phyloP scores from a whole-genome alignment of 2,797 vertebrate species.

The Sebastes aleutianus region DNA sequence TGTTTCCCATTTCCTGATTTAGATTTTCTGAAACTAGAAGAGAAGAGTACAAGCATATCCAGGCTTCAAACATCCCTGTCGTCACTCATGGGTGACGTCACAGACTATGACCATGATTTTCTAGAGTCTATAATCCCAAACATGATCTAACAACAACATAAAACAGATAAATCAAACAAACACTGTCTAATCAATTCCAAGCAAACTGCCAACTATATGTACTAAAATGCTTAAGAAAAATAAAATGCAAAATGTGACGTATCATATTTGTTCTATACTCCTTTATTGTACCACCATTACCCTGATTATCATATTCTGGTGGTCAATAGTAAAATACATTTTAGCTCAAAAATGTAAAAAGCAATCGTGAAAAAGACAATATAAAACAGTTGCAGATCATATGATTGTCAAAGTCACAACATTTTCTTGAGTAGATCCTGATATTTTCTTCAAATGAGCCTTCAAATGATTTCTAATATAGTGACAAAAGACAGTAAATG shows the following conservation, averaged over 20 bases:
- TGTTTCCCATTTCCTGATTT: background rate
- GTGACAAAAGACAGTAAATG: background rate
- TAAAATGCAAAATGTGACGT: background rate
- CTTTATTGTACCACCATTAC: background rate
- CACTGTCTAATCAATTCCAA: background rate
- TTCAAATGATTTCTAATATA: background rate
- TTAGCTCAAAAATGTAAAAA: background rate
- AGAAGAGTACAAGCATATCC: background rate
- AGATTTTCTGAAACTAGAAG: background rate
- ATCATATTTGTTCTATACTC: background rate
- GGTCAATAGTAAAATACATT: background rate
- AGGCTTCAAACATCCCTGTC: background rate
- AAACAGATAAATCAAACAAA: background rate
- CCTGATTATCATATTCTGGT: background rate
- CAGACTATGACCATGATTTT: background rate
- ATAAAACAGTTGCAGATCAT: background rate
- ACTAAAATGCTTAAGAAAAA: background rate
- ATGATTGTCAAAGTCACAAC: background rate
- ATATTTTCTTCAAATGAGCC: background rate
- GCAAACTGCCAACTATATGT: background rate
- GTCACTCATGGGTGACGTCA: background rate
- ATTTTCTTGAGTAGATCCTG: background rate
- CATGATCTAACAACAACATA: background rate
- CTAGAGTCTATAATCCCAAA: background rate
- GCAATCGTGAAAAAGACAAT: background rate